Percentiles rank a stretch among this genome's conserved stretches.
These are phyloP conservation scores for Poecilia velifera DNA, from an alignment of 2,797 vertebrate species.

Conservation along the genomic window DNA sequence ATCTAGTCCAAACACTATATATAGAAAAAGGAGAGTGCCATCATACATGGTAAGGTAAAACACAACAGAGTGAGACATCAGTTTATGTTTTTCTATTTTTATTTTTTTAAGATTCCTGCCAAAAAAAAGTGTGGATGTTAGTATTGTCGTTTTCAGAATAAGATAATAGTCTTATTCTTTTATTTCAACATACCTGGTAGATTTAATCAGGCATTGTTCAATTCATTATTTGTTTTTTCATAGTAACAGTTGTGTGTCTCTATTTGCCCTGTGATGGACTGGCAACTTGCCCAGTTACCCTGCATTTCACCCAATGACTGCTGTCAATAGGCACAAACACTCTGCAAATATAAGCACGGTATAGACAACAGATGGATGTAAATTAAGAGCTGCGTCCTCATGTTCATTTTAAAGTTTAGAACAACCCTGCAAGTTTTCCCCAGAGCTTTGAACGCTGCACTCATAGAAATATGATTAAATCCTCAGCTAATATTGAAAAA, in stretches of 20 bases:
- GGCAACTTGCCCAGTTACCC: neutral
- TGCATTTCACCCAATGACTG: neutral
- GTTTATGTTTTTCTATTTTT: neutral
- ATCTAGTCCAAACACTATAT: too few species aligned
- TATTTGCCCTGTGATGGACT: neutral
- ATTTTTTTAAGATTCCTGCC: neutral
- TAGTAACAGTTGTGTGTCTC: neutral
- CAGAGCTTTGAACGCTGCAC: neutral
- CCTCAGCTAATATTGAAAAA: constrained; percentile 19
- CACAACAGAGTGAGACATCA: neutral
- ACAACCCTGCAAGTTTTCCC: neutral
- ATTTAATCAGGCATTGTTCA: neutral
- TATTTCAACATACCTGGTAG: neutral
- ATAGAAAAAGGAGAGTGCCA: too few species aligned
- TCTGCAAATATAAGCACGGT: neutral
- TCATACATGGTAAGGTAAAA: neutral
- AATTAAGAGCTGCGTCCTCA: neutral
- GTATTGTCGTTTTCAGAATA: neutral
- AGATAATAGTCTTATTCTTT: neutral
- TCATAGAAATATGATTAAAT: constrained; percentile 3
- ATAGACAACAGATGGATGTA: neutral
- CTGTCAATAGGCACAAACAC: neutral
- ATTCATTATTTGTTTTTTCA: neutral
- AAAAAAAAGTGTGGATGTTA: neutral
- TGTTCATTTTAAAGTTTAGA: neutral